Percentiles rank a stretch among this genome's conserved stretches.
Evolutionary conservation across 2,113 vertebrate genomes (phyloP).

Genomic region (Pycnonotus jocosus): DNA sequence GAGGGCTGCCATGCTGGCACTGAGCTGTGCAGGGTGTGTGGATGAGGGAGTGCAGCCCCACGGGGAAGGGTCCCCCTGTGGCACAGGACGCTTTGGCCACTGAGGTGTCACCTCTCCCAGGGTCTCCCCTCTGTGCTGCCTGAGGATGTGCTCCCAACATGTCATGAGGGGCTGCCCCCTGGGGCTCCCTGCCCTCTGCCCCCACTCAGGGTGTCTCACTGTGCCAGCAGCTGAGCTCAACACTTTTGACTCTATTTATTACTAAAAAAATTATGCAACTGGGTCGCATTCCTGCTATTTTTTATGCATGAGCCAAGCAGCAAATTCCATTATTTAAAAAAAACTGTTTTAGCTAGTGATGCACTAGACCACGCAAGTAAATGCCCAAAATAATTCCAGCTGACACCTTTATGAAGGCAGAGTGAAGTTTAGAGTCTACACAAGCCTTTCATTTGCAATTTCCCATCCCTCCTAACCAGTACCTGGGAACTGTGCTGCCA

Average conservation of each 20-base stretch:
- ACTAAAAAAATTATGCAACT: slow-evolving; percentile 63
- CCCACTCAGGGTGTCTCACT: neutral
- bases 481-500: neutral
- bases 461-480: neutral
- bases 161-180: neutral
- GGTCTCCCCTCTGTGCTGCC: accelerated
- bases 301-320: slow-evolving; percentile 60
- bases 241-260: slow-evolving; percentile 51
- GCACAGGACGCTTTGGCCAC: neutral
- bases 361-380: slow-evolving; percentile 59
- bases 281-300: slow-evolving; percentile 52
- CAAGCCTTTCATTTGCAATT: slow-evolving; percentile 21
- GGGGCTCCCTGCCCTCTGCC: neutral
- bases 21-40: accelerated
- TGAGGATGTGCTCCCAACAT: neutral
- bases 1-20: accelerated
- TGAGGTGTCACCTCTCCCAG: accelerated
- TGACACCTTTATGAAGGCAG: slow-evolving; percentile 58
- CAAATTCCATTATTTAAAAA: slow-evolving; percentile 62
- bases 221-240: slow-evolving; percentile 36
- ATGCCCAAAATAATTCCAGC: slow-evolving; percentile 62
- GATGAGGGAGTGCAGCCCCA: accelerated
- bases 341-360: slow-evolving; percentile 54
- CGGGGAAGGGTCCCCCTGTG: accelerated
- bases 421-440: slow-evolving; percentile 35